Conservation (phyloP, 2,797 vertebrate species). For the Triplophysa yarkandensis region DNA sequence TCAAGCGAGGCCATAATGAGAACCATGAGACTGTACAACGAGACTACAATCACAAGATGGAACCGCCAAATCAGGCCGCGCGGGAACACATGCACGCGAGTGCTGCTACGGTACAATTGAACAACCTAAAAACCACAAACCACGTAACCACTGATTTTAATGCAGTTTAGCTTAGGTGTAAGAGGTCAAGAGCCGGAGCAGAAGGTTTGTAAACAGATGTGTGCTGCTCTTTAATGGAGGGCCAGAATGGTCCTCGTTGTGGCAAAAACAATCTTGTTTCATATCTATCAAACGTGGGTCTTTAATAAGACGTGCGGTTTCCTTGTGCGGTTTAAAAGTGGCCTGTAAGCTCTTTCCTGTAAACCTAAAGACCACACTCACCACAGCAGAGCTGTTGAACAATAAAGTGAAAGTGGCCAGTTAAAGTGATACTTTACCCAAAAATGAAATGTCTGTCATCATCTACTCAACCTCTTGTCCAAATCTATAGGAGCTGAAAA, state of each 20-base stretch:
- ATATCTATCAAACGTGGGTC: constrained; percentile 25
- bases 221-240: not conserved
- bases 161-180: constrained; percentile 11
- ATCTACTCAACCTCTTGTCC: too few relatives aligned
- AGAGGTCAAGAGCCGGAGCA: constrained; percentile 15
- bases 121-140: constrained; percentile 35
- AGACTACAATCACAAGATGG: constrained; percentile 39
- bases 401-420: not conserved
- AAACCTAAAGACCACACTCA: constrained; percentile 32
- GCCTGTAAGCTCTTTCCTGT: constrained; percentile 14
- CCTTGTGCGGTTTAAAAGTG: constrained; percentile 18
- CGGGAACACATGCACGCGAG: not conserved
- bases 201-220: constrained; percentile 13
- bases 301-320: constrained; percentile 33
- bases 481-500: too few relatives aligned
- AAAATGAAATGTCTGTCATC: too few relatives aligned
- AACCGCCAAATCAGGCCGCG: constrained; percentile 24
- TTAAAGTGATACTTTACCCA: too few relatives aligned
- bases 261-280: constrained; percentile 20
- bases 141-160: constrained; percentile 8
- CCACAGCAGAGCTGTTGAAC: constrained; percentile 27
- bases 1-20: constrained; percentile 75
- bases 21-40: constrained; percentile 60
- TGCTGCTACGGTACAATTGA: constrained; percentile 7
- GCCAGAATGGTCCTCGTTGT: not conserved